Conservation (phyloP, 2,888 invertebrate genomes). For the Chrysomela aeneicollis region DNA sequence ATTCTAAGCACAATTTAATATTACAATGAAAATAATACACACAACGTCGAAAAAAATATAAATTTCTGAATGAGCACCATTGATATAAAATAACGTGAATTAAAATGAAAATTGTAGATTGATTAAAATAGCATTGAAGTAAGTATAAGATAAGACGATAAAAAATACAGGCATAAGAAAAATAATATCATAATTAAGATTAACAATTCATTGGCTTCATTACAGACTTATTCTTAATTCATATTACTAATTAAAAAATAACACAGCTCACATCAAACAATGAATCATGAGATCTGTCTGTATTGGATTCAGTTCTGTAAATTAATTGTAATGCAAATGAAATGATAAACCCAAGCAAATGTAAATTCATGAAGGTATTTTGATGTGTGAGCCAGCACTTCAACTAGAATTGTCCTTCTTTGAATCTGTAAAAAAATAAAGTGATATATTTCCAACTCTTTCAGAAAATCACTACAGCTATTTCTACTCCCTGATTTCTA, state of each 20-base stretch:
- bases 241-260: slow-evolving; percentile 45
- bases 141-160: slow-evolving; percentile 17
- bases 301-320: slow-evolving; percentile 23
- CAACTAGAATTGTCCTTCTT: slow-evolving; percentile 51
- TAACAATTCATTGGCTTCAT: slow-evolving; percentile 41
- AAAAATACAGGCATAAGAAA: too few relatives aligned
- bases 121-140: neutral
- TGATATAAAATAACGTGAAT: slow-evolving; percentile 33
- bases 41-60: slow-evolving; percentile 15
- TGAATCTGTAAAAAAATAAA: slow-evolving; percentile 66
- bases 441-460: too few relatives aligned
- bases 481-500: too few relatives aligned
- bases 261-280: slow-evolving; percentile 45
- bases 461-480: too few relatives aligned
- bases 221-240: slow-evolving; percentile 32
- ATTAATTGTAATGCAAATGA: slow-evolving; percentile 14
- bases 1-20: slow-evolving; percentile 34
- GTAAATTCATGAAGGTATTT: slow-evolving; percentile 24
- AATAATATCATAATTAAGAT: slow-evolving; percentile 30
- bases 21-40: slow-evolving; percentile 18
- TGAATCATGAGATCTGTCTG: slow-evolving; percentile 44
- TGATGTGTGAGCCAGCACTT: slow-evolving; percentile 32
- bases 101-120: slow-evolving; percentile 31
- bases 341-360: slow-evolving; percentile 36
- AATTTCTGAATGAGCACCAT: slow-evolving; percentile 38